These are phyloP conservation scores for Helarctos malayanus DNA, from an alignment of 2,797 vertebrate genomes.

Conservation along the genomic window DNA sequence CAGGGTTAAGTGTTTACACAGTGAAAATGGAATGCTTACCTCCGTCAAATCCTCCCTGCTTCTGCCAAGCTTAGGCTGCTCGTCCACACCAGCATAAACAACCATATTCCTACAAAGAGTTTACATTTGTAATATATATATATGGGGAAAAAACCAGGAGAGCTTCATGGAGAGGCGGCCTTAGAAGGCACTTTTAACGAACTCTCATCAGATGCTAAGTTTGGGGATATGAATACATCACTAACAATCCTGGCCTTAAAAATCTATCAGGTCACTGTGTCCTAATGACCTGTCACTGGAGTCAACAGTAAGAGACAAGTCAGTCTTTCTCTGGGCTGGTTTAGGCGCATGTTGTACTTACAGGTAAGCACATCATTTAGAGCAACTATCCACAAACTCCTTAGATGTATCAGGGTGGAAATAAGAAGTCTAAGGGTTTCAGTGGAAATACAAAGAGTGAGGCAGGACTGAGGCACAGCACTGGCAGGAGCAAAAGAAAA, in stretches of 20 bases:
- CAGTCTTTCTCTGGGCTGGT: neutral
- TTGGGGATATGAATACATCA: neutral
- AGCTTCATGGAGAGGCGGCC: constrained; percentile 28
- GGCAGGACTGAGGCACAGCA: neutral
- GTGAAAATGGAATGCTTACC: constrained; percentile 88
- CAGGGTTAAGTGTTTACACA: neutral
- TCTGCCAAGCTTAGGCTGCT: constrained; percentile 95
- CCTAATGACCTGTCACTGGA: neutral
- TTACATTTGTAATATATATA: constrained; percentile 53
- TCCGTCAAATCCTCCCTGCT: constrained; percentile 95
- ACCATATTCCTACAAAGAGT: constrained; percentile 92
- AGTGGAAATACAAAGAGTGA: neutral
- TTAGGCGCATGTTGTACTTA: neutral
- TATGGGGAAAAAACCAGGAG: neutral
- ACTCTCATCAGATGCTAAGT: neutral
- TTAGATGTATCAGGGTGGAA: neutral
- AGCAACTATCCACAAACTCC: neutral
- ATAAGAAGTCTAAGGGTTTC: constrained; percentile 17
- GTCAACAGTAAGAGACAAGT: neutral
- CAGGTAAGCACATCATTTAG: neutral
- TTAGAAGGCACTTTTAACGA: constrained; percentile 21
- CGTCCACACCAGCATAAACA: constrained; percentile 94
- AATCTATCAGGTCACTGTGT: neutral
- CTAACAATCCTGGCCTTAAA: constrained; percentile 22
- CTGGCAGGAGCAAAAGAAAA: constrained; percentile 1